Evolutionary conservation across 2,797 vertebrate genomes (phyloP).

Genomic region (Streptopelia turtur): DNA sequence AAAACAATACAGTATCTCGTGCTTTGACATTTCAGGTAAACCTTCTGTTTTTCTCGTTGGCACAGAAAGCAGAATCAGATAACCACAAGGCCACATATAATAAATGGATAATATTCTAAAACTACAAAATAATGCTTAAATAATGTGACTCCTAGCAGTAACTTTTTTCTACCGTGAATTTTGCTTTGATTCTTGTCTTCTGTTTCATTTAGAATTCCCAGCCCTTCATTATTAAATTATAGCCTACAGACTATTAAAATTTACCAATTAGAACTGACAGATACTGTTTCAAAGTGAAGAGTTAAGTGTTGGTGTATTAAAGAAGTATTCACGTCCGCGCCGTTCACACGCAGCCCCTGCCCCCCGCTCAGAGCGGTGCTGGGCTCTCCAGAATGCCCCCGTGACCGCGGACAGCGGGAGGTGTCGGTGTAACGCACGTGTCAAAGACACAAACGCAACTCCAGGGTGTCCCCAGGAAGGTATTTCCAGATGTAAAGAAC

Average conservation of each 20-base stretch:
- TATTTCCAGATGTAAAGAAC: background rate
- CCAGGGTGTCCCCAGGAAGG: background rate
- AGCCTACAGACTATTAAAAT: constrained; percentile 56
- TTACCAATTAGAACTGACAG: constrained; percentile 50
- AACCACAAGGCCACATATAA: background rate
- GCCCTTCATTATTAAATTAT: constrained; percentile 52
- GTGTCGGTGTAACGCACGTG: background rate
- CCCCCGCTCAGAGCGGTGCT: background rate
- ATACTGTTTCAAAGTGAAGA: constrained; percentile 22
- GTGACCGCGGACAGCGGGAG: background rate
- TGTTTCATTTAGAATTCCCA: constrained; percentile 56
- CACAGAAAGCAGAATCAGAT: background rate
- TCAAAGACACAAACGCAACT: constrained; percentile 4
- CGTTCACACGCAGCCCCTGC: background rate
- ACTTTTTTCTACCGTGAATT: constrained; percentile 12
- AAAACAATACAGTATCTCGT: background rate
- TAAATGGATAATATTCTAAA: background rate
- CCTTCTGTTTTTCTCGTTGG: background rate
- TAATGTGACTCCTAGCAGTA: constrained; percentile 15
- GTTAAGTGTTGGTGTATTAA: constrained; percentile 12
- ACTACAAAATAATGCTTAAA: background rate
- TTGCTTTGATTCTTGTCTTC: constrained; percentile 58
- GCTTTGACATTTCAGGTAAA: background rate
- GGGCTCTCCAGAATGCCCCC: background rate
- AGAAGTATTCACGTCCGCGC: background rate